These are phyloP conservation scores for Conus ventricosus DNA, from an alignment of 1,140 invertebrate genomes.

Conservation along the genomic window DNA sequence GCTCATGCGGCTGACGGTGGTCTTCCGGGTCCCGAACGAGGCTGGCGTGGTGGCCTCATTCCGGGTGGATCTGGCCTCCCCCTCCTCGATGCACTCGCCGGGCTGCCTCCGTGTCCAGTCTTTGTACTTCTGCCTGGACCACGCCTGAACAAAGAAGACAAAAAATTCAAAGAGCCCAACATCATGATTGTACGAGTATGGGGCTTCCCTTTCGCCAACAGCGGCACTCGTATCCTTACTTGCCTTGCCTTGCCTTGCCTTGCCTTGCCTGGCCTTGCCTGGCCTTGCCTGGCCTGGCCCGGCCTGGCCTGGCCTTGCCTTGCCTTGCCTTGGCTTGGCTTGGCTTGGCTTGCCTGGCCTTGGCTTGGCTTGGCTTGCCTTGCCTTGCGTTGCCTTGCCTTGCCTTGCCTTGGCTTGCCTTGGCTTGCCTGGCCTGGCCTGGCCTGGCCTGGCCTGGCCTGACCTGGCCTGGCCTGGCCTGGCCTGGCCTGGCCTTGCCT, in stretches of 20 bases:
- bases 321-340: neutral
- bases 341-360: too few species aligned
- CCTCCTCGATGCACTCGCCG: neutral
- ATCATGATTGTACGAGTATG: too few species aligned
- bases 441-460: too few species aligned
- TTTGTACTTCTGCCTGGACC: slow-evolving; percentile 18
- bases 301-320: neutral
- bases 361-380: neutral
- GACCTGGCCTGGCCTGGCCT: neutral
- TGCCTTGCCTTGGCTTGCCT: neutral
- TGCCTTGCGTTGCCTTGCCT: neutral
- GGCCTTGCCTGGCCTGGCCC: neutral
- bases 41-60: neutral
- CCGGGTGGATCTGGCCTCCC: neutral
- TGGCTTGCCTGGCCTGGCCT: neutral
- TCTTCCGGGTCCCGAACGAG: slow-evolving; percentile 1
- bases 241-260: neutral
- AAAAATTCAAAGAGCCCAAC: too few species aligned
- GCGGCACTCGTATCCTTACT: neutral
- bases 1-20: slow-evolving; percentile 20
- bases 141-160: neutral
- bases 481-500: neutral
- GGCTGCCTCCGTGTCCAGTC: neutral
- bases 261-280: neutral
- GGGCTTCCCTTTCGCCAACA: too few species aligned